phyloP scores from a whole-genome alignment of 2,113 vertebrate species.

The Otocyon megalotis region DNA sequence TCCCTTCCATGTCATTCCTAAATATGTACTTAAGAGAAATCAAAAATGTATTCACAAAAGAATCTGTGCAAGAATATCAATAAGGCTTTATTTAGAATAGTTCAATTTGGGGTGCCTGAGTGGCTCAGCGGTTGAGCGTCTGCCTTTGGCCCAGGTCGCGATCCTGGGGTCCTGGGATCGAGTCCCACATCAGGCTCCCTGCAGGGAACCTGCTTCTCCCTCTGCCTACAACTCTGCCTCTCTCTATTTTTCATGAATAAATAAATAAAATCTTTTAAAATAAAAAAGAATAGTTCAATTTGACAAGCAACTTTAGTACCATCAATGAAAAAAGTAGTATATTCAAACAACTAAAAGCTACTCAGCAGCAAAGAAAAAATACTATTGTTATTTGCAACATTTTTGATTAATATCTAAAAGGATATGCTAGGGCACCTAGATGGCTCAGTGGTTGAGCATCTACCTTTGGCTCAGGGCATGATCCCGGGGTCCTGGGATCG shows the following conservation, averaged over 20 bases:
- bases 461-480: no score
- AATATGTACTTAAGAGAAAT: not conserved
- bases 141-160: no score
- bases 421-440: no score
- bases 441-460: no score
- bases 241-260: no score
- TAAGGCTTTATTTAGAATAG: not conserved
- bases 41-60: not conserved
- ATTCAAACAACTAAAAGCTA: not conserved
- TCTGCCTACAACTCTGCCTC: no score
- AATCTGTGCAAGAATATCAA: not conserved
- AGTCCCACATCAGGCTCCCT: no score
- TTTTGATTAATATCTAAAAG: not conserved
- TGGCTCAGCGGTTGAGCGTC: no score
- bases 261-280: no score
- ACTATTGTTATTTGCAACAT: not conserved
- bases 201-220: no score
- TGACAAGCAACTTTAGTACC: not conserved
- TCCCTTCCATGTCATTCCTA: not conserved
- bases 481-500: no score
- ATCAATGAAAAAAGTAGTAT: not conserved
- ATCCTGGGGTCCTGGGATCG: no score
- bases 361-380: not conserved
- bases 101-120: not conserved
- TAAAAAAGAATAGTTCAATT: not conserved